Evolutionary conservation across 2,888 invertebrate species (phyloP), one percentile per base, ranked within the genome.

Genomic region (Drosophila niveifrons): DNA sequence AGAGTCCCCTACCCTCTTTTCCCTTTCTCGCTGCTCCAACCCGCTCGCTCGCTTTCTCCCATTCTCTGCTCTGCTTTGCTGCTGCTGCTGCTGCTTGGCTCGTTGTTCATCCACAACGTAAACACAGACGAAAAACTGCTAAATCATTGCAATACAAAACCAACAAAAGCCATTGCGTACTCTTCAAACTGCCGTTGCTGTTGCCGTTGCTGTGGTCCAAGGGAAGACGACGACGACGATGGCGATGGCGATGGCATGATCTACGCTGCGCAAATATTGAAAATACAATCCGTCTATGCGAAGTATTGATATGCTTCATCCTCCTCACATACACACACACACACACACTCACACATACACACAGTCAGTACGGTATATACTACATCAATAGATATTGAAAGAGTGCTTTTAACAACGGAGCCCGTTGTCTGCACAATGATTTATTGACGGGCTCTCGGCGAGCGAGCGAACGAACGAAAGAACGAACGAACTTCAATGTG

Each of bases 111-210:
- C 89, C 86, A 82, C 84, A 81, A 75, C 84, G 89, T 87, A 83
- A 87, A 87, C 84, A 87, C 87, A 88, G 89, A 87, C 85, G 78
- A 88, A 88, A 86, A 88, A 85, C 84, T 88, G 86, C 86, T 84
- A 86, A 88, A 87, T 86, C 86, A 88, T 86, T 86, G 84, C 86
- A 85, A 85, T 80, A 85, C 83, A 88, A 86, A 88, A 83, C 86
- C 83, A 84, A 82, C 88, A 87, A 87, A 87, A 82, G 82, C 75
- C 77, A 59, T 68, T 64, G 77, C 69, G 46, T 70, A 57, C 72
- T 62, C 65, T 56, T 71, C 39, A 41, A 41, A 41, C 39, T 36
- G 39, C 15, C 28, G 39, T 15, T 11, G n/a, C 34, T 11, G 10
- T 11, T 11, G n/a, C 34, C 3, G 10, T 11, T 53, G 39, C 39